Evolutionary conservation across 2,113 vertebrate genomes (phyloP).

Genomic region (Aspidoscelis tigris): DNA sequence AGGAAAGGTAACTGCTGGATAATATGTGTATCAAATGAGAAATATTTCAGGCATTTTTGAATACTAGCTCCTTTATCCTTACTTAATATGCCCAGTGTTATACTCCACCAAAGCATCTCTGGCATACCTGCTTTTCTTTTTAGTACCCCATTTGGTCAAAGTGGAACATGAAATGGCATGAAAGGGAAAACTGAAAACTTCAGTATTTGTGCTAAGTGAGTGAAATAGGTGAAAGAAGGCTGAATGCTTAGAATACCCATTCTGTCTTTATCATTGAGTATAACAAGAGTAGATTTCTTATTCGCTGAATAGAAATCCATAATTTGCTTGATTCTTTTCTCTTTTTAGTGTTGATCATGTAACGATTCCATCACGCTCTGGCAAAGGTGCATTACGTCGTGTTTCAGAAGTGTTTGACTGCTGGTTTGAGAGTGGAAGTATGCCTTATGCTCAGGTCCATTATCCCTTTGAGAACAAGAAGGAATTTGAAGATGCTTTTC

Average conservation of each 20-base stretch:
- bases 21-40: background rate
- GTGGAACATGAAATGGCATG: background rate
- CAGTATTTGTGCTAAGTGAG: background rate
- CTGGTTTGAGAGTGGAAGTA: slow-evolving; percentile 99
- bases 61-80: no score
- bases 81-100: background rate
- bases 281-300: background rate
- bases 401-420: slow-evolving; percentile 95
- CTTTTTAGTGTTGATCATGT: slow-evolving; percentile 85
- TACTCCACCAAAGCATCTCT: background rate
- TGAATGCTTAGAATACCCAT: background rate
- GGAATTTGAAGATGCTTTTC: slow-evolving; percentile 94
- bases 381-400: slow-evolving; percentile 84
- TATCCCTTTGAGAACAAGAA: slow-evolving; percentile 93
- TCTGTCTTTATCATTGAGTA: background rate
- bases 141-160: background rate
- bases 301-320: background rate
- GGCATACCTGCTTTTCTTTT: background rate
- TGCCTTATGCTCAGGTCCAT: slow-evolving; percentile 96
- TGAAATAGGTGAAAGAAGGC: background rate
- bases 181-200: no score
- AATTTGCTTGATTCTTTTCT: background rate
- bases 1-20: no score
- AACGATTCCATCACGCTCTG: slow-evolving; percentile 86
- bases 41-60: no score